phyloP scores from a whole-genome alignment of 2,888 invertebrate species.

The Abrostola tripartita region DNA sequence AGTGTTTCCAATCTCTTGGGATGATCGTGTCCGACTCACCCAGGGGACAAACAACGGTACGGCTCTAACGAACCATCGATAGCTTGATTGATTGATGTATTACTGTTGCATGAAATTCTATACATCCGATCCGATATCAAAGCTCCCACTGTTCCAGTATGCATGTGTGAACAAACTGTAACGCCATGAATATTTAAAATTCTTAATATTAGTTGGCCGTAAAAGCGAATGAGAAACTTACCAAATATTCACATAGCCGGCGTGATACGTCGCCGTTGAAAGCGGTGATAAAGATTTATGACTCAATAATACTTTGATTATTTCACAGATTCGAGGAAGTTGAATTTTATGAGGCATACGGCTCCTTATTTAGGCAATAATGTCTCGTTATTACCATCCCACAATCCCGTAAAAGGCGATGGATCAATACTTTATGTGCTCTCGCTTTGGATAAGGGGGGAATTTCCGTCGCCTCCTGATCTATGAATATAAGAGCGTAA shows the following conservation, averaged over 20 bases:
- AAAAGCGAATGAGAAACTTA: constrained; percentile 72
- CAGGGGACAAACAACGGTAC: constrained; percentile 27
- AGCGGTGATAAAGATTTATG: constrained; percentile 83
- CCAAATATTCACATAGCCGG: constrained; percentile 80
- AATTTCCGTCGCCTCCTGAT: constrained; percentile 48
- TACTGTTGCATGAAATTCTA: constrained; percentile 34
- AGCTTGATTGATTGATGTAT: constrained; percentile 43
- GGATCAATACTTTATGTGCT: constrained; percentile 67
- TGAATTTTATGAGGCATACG: constrained; percentile 81
- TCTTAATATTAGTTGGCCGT: constrained; percentile 51
- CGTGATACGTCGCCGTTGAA: constrained; percentile 66
- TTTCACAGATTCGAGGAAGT: constrained; percentile 83
- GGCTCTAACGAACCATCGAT: constrained; percentile 44
- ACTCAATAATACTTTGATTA: constrained; percentile 85
- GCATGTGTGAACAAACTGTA: constrained; percentile 1
- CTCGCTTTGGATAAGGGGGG: constrained; percentile 48
- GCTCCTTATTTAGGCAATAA: constrained; percentile 82
- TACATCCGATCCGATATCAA: constrained; percentile 17
- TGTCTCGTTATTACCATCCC: constrained; percentile 72
- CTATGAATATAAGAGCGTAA: constrained; percentile 23
- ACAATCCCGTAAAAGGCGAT: constrained; percentile 63
- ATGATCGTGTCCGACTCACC: constrained; percentile 23
- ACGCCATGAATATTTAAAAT: constrained; percentile 35
- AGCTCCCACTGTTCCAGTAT: constrained; percentile 1
- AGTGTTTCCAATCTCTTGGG: constrained; percentile 37